Evolutionary conservation across 1,140 invertebrate genomes (phyloP).

Genomic region (Odontomachus brunneus): DNA sequence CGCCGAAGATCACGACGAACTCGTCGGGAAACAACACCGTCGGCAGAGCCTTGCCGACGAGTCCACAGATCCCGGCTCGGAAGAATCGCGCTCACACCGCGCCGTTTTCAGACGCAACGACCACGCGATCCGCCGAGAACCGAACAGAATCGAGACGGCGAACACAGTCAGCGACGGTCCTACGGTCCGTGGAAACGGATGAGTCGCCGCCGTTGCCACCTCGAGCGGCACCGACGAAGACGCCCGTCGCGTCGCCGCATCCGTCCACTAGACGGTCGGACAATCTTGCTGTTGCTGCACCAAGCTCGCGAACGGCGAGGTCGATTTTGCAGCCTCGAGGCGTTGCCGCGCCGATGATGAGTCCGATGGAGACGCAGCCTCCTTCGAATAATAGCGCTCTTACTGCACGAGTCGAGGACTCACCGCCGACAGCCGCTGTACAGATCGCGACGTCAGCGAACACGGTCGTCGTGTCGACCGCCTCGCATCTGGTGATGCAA

Average conservation of each 20-base stretch:
- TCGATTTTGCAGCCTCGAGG: neutral
- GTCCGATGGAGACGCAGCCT: slow-evolving; percentile 39
- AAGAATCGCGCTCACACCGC: slow-evolving; percentile 77
- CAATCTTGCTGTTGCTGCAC: neutral
- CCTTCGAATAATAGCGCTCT: slow-evolving; percentile 35
- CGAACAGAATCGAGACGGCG: slow-evolving; percentile 64
- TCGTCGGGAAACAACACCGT: neutral
- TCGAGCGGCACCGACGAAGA: neutral
- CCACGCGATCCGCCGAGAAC: slow-evolving; percentile 62
- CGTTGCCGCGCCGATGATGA: slow-evolving; percentile 1
- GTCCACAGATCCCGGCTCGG: slow-evolving; percentile 76
- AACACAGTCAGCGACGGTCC: slow-evolving; percentile 41
- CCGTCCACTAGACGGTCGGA: neutral
- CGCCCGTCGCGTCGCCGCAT: neutral
- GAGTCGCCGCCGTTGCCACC: slow-evolving; percentile 62
- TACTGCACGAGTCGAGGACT: slow-evolving; percentile 32
- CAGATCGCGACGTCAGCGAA: slow-evolving; percentile 50
- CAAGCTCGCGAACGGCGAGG: slow-evolving; percentile 30
- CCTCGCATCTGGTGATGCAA: slow-evolving; percentile 79
- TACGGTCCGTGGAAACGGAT: slow-evolving; percentile 18
- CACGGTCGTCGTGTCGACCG: slow-evolving; percentile 69
- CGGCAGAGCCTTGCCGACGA: slow-evolving; percentile 52
- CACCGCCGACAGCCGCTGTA: neutral
- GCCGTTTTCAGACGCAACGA: slow-evolving; percentile 63
- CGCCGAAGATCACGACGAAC: neutral